Conservation (phyloP, 1,140 invertebrate genomes). For the Bombus pascuorum region DNA sequence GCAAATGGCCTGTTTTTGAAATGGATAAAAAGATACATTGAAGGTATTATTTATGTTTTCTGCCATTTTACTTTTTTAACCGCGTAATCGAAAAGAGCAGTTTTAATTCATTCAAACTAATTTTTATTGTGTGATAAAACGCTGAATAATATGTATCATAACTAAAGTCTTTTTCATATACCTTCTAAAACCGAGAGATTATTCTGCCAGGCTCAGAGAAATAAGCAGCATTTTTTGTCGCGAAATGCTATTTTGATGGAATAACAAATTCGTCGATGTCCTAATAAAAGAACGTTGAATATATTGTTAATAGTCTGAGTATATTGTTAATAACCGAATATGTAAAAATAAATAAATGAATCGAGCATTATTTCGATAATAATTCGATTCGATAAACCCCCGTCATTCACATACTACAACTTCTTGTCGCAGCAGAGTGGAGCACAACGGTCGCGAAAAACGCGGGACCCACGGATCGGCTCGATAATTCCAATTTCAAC, state of each 20-base stretch:
- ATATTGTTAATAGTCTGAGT: background rate
- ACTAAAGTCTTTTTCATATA: background rate
- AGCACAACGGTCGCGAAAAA: background rate
- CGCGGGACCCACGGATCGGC: background rate
- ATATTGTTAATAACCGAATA: background rate
- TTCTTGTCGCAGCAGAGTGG: background rate
- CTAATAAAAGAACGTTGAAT: background rate
- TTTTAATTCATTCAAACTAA: background rate
- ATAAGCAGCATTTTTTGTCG: background rate
- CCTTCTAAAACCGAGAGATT: background rate
- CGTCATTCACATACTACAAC: background rate
- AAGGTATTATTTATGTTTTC: background rate
- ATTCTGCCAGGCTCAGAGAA: background rate
- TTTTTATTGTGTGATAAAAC: background rate
- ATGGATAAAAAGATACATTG: background rate
- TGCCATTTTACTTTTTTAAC: background rate
- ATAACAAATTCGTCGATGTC: background rate
- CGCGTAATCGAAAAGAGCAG: background rate
- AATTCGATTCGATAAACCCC: background rate
- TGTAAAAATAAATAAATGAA: background rate
- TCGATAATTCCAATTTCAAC: conserved; percentile 46
- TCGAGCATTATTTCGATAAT: background rate
- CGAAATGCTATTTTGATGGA: background rate
- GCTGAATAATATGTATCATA: background rate
- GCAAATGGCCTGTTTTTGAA: background rate